These are phyloP conservation scores for Gasteruption jaculator DNA, from an alignment of 2,888 invertebrate genomes.

Conservation along the genomic window DNA sequence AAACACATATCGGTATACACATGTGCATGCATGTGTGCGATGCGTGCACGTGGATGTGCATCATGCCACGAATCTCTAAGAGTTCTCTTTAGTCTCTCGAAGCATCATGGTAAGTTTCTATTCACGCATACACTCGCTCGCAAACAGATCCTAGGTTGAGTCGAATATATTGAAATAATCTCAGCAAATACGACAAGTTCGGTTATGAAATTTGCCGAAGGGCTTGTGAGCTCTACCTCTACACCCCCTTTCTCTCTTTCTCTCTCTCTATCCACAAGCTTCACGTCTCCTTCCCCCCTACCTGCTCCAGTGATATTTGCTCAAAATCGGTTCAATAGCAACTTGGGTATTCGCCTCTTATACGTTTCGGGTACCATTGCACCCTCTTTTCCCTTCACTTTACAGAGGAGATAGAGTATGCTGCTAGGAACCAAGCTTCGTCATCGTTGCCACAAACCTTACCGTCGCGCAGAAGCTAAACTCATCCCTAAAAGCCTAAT, in stretches of 20 bases:
- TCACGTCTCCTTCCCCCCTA: slow-evolving; percentile 29
- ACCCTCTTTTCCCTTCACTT: slow-evolving; percentile 10
- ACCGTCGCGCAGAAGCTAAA: slow-evolving; percentile 10
- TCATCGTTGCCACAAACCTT: too few relatives aligned
- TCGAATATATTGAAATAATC: slow-evolving; percentile 53
- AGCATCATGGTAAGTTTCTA: too few relatives aligned
- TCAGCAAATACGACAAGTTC: slow-evolving; percentile 53
- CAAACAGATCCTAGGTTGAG: slow-evolving; percentile 44
- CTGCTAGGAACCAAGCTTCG: too few relatives aligned
- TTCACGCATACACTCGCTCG: slow-evolving; percentile 45
- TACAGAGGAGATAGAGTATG: slow-evolving; percentile 5
- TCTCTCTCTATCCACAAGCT: slow-evolving; percentile 24
- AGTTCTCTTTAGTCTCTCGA: too few relatives aligned
- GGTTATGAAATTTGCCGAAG: slow-evolving; percentile 53
- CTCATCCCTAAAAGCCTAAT: slow-evolving; percentile 16
- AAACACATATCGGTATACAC: too few relatives aligned
- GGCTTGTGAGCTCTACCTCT: slow-evolving; percentile 46
- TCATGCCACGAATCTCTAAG: too few relatives aligned
- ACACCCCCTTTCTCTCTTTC: slow-evolving; percentile 25
- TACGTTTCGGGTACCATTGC: slow-evolving; percentile 36
- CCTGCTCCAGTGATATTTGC: slow-evolving; percentile 50
- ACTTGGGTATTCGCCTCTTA: slow-evolving; percentile 49
- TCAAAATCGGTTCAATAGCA: slow-evolving; percentile 52
- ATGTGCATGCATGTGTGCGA: too few relatives aligned
- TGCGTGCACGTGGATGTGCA: too few relatives aligned